Percentiles rank a stretch among this genome's conserved stretches.
Evolutionary conservation across 2,113 vertebrate species (phyloP).

Genomic region (Ptyas mucosa): DNA sequence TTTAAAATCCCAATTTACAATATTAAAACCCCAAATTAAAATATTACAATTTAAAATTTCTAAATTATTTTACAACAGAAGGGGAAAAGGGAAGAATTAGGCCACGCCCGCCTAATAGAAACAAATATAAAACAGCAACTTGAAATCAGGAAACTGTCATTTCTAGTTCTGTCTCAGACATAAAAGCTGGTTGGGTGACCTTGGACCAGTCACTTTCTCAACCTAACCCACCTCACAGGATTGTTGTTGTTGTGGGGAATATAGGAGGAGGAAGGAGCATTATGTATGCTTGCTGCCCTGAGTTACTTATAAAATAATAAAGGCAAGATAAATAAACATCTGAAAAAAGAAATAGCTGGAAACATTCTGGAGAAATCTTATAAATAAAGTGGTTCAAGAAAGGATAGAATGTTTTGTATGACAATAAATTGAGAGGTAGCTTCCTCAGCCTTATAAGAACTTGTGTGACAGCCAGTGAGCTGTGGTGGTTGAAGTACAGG

Average conservation of each 20-base stretch:
- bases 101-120: no score
- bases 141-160: neutral
- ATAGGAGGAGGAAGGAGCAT: neutral
- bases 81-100: no score
- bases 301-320: neutral
- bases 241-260: neutral
- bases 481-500: neutral
- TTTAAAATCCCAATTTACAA: no score
- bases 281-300: neutral
- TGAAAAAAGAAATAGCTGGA: neutral
- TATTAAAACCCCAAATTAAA: no score
- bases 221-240: neutral
- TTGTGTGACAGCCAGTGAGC: neutral
- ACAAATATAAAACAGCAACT: neutral
- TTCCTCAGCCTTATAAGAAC: neutral
- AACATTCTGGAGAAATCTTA: neutral
- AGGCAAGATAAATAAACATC: neutral
- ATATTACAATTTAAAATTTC: no score
- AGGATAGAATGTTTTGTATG: neutral
- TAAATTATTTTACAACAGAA: no score
- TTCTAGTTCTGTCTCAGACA: neutral
- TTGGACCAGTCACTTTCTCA: neutral
- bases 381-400: neutral
- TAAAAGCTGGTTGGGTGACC: neutral
- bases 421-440: neutral